These are phyloP conservation scores for Sturnira hondurensis DNA, from an alignment of 2,113 vertebrate genomes.

Conservation along the genomic window DNA sequence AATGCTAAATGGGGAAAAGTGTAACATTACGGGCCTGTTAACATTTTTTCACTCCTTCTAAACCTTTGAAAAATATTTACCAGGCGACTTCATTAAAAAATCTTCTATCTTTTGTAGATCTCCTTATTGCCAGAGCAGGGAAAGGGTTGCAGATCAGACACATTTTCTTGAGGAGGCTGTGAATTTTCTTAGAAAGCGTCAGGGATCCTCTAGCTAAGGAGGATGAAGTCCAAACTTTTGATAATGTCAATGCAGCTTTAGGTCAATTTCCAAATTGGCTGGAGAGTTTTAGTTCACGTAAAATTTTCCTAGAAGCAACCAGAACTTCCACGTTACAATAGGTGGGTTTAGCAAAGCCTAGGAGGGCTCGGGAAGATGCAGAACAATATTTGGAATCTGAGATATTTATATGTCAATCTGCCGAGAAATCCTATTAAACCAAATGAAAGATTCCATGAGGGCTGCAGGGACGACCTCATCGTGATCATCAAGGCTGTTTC, in stretches of 20 bases:
- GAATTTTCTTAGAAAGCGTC: conserved; percentile 10
- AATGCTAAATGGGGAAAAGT: not conserved
- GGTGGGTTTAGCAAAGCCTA: not conserved
- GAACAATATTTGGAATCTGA: not conserved
- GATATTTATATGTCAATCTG: not conserved
- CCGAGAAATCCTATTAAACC: not conserved
- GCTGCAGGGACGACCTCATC: not conserved
- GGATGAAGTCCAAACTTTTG: not conserved
- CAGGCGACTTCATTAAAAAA: conserved; percentile 13
- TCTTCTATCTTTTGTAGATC: conserved; percentile 1
- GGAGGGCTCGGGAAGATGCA: not conserved
- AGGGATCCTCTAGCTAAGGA: not conserved
- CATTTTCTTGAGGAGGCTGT: not conserved
- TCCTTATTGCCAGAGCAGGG: not conserved
- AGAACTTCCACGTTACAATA: not conserved
- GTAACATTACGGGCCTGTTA: not conserved
- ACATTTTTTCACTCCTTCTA: conserved; percentile 10
- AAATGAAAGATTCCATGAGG: not conserved
- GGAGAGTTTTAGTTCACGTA: not conserved
- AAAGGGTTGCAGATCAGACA: not conserved
- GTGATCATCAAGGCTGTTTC: not conserved
- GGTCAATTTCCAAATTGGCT: conserved; percentile 10
- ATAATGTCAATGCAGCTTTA: not conserved
- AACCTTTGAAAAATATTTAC: conserved; percentile 56
- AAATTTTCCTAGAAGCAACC: not conserved